A percentile compares a stretch with the other conserved stretches of the same genome.
Evolutionary conservation across 2,797 vertebrate genomes (phyloP).

Genomic region (Labroides dimidiatus): DNA sequence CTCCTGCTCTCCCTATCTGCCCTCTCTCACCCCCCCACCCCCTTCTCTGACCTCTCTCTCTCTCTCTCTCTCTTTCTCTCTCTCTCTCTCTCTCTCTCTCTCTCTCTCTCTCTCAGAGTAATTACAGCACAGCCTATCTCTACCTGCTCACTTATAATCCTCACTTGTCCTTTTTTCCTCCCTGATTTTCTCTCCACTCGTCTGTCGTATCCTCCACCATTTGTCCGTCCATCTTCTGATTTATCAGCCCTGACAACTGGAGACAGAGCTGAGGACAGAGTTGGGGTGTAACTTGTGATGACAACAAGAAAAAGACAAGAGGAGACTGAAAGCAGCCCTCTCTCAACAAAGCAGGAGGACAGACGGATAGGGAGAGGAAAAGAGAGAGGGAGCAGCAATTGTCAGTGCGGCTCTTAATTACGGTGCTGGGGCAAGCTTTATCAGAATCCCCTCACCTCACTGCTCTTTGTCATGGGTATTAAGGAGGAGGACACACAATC

Average conservation of each 20-base stretch:
- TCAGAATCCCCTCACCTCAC: slow-evolving; percentile 91
- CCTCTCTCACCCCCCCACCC: slow-evolving; percentile 14
- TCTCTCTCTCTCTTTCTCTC: too few species aligned
- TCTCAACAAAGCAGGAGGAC: slow-evolving; percentile 49
- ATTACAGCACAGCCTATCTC: slow-evolving; percentile 79
- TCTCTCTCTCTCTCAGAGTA: slow-evolving; percentile 59
- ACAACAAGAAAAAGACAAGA: slow-evolving; percentile 41
- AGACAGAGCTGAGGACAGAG: background rate
- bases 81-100: slow-evolving; percentile 44
- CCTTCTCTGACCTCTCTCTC: slow-evolving; percentile 50
- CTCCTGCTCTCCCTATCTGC: slow-evolving; percentile 16
- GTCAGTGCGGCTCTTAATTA: slow-evolving; percentile 93
- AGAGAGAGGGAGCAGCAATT: slow-evolving; percentile 41
- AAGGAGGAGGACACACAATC: slow-evolving; percentile 93
- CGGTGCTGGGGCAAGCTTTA: slow-evolving; percentile 88
- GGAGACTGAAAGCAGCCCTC: slow-evolving; percentile 39
- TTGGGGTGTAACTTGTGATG: slow-evolving; percentile 45
- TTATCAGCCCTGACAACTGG: slow-evolving; percentile 42
- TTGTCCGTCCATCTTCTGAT: slow-evolving; percentile 46
- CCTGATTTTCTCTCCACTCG: slow-evolving; percentile 22
- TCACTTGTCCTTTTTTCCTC: slow-evolving; percentile 40
- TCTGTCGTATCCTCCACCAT: slow-evolving; percentile 44
- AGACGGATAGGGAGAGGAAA: slow-evolving; percentile 29
- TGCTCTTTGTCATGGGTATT: slow-evolving; percentile 93
- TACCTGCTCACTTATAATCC: slow-evolving; percentile 79